phyloP scores from a whole-genome alignment of 2,888 invertebrate genomes.

The Panzeria rudis region DNA sequence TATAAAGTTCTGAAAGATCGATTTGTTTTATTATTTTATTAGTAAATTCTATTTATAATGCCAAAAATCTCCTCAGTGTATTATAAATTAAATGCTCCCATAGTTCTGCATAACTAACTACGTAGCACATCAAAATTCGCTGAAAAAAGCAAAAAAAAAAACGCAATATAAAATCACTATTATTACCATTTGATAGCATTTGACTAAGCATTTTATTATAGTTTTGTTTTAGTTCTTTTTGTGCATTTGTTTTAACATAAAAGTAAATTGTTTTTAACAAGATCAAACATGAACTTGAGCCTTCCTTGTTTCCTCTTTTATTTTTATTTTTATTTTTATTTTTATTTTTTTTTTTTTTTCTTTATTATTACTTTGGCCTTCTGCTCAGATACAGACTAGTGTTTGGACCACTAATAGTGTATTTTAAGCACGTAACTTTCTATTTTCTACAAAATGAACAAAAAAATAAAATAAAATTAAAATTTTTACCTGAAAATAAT shows the following conservation, averaged over 20 bases:
- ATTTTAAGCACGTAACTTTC: slow-evolving; percentile 71
- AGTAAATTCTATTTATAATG: too few relatives aligned
- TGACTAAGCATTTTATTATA: slow-evolving; percentile 68
- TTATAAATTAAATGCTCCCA: slow-evolving; percentile 36
- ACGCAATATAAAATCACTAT: slow-evolving; percentile 60
- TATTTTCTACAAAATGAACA: slow-evolving; percentile 50
- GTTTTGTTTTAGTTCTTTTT: slow-evolving; percentile 26
- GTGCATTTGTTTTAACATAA: slow-evolving; percentile 59
- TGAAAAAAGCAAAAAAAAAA: background rate
- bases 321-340: slow-evolving; percentile 1
- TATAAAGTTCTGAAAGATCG: too few relatives aligned
- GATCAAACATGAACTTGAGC: slow-evolving; percentile 66
- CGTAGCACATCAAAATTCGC: background rate
- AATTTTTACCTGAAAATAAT: slow-evolving; percentile 56
- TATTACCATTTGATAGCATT: slow-evolving; percentile 67
- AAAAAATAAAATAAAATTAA: slow-evolving; percentile 23
- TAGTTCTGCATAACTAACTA: slow-evolving; percentile 22
- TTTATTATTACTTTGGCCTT: background rate
- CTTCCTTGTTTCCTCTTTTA: slow-evolving; percentile 58
- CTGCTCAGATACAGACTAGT: slow-evolving; percentile 40
- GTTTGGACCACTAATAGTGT: slow-evolving; percentile 63
- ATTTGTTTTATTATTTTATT: too few relatives aligned
- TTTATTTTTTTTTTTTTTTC: slow-evolving; percentile 1
- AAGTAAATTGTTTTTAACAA: slow-evolving; percentile 71
- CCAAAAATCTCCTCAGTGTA: slow-evolving; percentile 3